These are phyloP conservation scores for Neocloeon triangulifer DNA, from an alignment of 1,140 invertebrate genomes.

Conservation along the genomic window DNA sequence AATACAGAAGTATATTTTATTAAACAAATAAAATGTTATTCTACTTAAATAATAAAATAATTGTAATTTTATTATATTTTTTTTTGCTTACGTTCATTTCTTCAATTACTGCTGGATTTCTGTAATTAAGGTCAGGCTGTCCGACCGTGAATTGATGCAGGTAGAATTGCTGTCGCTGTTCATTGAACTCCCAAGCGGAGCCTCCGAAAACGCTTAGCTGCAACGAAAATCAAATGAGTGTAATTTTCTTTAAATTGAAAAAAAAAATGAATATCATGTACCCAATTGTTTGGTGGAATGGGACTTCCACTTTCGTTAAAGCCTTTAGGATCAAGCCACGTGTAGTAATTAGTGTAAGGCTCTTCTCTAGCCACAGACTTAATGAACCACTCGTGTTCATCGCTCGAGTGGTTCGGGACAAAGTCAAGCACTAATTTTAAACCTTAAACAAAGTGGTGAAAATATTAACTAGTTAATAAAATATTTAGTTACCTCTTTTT, in stretches of 20 bases:
- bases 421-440: slow-evolving; percentile 63
- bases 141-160: slow-evolving; percentile 42
- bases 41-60: too few species aligned
- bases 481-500: slow-evolving; percentile 2
- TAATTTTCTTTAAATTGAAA: too few species aligned
- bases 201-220: slow-evolving; percentile 38
- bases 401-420: slow-evolving; percentile 66
- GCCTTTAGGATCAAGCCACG: slow-evolving; percentile 41
- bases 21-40: too few species aligned
- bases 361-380: slow-evolving; percentile 30
- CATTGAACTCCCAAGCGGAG: slow-evolving; percentile 46
- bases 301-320: slow-evolving; percentile 17
- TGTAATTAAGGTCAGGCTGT: slow-evolving; percentile 56
- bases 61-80: too few species aligned
- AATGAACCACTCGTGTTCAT: slow-evolving; percentile 54
- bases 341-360: slow-evolving; percentile 48
- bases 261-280: slow-evolving; percentile 14
- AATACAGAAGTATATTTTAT: too few species aligned
- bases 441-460: slow-evolving; percentile 25
- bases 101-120: slow-evolving; percentile 29
- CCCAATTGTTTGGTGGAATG: slow-evolving; percentile 55
- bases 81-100: slow-evolving; percentile 38
- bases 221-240: too few species aligned
- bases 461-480: too few species aligned
- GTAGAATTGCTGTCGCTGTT: slow-evolving; percentile 43